Evolutionary conservation across 2,888 invertebrate genomes (phyloP).

Genomic region (Clunio marinus): DNA sequence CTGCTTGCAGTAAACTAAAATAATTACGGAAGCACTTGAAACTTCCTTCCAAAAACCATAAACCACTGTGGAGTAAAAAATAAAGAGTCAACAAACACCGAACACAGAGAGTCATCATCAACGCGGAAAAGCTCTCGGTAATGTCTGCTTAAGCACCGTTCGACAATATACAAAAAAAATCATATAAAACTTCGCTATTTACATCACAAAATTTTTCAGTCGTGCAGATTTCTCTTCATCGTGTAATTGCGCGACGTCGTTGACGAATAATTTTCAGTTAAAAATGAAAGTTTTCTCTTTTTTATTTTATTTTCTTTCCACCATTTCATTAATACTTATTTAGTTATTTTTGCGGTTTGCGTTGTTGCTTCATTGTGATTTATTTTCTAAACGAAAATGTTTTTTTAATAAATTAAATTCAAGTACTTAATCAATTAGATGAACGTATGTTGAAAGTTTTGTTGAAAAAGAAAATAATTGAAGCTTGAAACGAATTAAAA

Average conservation of each 20-base stretch:
- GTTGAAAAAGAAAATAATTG: no score
- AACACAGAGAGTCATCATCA: constrained; percentile 1
- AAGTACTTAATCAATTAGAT: no score
- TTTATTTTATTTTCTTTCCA: neutral
- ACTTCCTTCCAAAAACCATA: neutral
- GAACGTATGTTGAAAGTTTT: no score
- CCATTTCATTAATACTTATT: neutral
- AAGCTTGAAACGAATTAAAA: no score
- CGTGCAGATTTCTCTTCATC: constrained; percentile 25
- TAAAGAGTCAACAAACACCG: neutral
- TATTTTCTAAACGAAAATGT: no score
- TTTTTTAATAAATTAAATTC: no score
- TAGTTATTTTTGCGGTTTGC: neutral
- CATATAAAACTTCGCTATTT: neutral
- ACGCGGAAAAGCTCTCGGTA: constrained; percentile 9
- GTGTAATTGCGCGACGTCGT: constrained; percentile 20
- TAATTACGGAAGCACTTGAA: neutral
- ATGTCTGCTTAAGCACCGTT: constrained; percentile 17
- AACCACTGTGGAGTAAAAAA: neutral
- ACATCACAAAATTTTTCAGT: constrained; percentile 8
- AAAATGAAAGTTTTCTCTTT: constrained; percentile 10
- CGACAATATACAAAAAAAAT: neutral
- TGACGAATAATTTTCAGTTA: neutral
- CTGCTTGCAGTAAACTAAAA: no score
- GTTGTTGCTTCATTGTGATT: no score